phyloP scores from a whole-genome alignment of 2,113 vertebrate genomes.

The Charina bottae region DNA sequence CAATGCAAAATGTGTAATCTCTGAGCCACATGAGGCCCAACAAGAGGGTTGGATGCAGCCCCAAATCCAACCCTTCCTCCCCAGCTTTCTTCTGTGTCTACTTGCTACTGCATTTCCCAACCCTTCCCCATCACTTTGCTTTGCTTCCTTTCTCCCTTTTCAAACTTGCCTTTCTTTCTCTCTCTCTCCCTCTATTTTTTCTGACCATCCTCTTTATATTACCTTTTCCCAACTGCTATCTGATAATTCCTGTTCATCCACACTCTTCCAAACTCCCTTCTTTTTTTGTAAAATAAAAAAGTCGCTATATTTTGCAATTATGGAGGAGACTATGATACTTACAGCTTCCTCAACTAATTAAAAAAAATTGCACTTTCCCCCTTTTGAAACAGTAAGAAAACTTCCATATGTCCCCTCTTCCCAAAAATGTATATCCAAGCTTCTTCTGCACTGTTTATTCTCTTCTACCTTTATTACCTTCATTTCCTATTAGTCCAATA shows the following conservation, averaged over 20 bases:
- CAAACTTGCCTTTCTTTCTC: too few species aligned
- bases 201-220: background rate
- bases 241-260: background rate
- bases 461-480: too few species aligned
- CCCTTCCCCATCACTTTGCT: too few species aligned
- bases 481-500: background rate
- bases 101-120: too few species aligned
- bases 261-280: background rate
- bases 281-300: background rate
- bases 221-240: background rate
- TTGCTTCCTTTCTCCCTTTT: too few species aligned
- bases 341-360: background rate
- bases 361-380: too few species aligned
- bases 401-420: background rate
- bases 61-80: background rate
- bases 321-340: background rate
- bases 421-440: background rate
- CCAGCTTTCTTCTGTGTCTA: too few species aligned
- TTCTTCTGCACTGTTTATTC: background rate
- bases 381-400: background rate
- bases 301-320: background rate
- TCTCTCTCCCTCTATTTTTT: too few species aligned
- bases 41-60: background rate
- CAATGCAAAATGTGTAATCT: background rate
- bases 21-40: background rate